Conservation (phyloP, 2,888 invertebrate species). For the Brenthis daphne region DNA sequence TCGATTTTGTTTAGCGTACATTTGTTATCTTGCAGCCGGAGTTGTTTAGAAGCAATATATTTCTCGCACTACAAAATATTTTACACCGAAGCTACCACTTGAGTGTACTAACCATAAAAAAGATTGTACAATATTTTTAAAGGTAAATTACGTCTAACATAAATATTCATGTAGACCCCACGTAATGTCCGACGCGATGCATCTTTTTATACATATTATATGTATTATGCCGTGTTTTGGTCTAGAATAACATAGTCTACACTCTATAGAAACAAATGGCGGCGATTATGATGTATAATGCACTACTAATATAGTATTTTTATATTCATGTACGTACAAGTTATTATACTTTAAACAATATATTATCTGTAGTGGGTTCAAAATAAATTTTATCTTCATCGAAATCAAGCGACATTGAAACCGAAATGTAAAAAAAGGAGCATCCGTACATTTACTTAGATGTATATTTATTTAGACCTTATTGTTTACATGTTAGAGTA, state of each 20-base stretch:
- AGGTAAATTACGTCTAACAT: constrained; percentile 23
- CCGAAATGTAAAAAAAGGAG: constrained; percentile 50
- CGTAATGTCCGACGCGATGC: constrained; percentile 8
- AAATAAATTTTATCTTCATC: constrained; percentile 49
- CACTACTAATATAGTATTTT: constrained; percentile 9
- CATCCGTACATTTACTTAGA: constrained; percentile 39
- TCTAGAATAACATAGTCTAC: constrained; percentile 27
- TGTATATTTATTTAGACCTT: constrained; percentile 16
- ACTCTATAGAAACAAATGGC: constrained; percentile 1
- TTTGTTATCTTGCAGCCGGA: neutral
- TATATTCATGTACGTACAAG: constrained; percentile 7
- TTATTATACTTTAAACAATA: constrained; percentile 17
- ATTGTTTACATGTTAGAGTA: constrained; percentile 14
- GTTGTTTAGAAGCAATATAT: neutral
- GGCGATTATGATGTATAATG: constrained; percentile 3
- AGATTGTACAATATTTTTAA: constrained; percentile 17
- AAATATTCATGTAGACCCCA: constrained; percentile 23
- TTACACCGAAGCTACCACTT: constrained; percentile 4
- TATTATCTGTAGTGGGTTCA: constrained; percentile 25
- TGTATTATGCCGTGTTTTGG: constrained; percentile 9
- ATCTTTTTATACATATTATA: constrained; percentile 1
- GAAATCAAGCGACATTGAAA: constrained; percentile 48
- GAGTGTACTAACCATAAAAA: constrained; percentile 12
- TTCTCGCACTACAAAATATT: constrained; percentile 2
- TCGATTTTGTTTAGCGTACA: neutral